Evolutionary conservation across 2,888 invertebrate genomes (phyloP).

Genomic region (Platynereis dumerilii): DNA sequence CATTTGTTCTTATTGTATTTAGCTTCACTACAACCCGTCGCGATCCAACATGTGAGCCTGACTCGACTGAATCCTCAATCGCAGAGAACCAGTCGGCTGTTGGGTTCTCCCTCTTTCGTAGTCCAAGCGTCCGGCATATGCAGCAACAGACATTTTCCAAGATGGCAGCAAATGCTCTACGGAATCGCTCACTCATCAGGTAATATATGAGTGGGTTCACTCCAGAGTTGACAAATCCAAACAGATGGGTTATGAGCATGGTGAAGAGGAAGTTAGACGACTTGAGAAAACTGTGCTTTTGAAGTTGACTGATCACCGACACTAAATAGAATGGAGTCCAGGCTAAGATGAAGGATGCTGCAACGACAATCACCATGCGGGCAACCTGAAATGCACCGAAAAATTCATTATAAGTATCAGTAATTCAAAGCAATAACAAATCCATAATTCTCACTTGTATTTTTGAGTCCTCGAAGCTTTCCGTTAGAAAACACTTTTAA

Average conservation of each 20-base stretch:
- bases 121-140: neutral
- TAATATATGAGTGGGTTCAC: conserved; percentile 65
- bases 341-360: conserved; percentile 62
- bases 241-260: conserved; percentile 64
- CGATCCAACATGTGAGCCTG: no score
- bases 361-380: conserved; percentile 65
- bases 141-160: conserved; percentile 31
- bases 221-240: conserved; percentile 65
- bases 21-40: no score
- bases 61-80: no score
- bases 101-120: no score
- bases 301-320: conserved; percentile 61
- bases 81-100: no score
- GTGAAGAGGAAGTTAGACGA: conserved; percentile 64
- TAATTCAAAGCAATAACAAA: neutral
- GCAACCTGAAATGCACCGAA: conserved; percentile 58
- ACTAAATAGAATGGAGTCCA: conserved; percentile 66
- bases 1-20: no score
- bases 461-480: no score
- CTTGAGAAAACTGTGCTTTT: conserved; percentile 57
- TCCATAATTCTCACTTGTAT: no score
- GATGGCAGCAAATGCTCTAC: conserved; percentile 55
- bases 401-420: neutral
- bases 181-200: conserved; percentile 64
- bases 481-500: no score